These are phyloP conservation scores for Conus canariensis DNA, from an alignment of 2,888 invertebrate species.

Conservation along the genomic window DNA sequence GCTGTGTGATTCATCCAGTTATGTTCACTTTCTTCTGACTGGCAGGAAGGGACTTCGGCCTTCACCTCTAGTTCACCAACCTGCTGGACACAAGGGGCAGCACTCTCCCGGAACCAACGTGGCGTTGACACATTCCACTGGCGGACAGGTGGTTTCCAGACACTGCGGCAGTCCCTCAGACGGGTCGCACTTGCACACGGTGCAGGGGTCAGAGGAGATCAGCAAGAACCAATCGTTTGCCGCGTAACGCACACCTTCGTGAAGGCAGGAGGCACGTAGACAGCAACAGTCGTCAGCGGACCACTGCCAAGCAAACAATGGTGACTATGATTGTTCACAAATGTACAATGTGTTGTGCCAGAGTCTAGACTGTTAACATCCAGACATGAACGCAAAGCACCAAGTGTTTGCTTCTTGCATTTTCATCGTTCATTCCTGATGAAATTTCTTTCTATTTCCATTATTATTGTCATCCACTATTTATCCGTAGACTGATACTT, in stretches of 20 bases:
- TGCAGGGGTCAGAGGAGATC: slow-evolving; percentile 41
- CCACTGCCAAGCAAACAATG: slow-evolving; percentile 21
- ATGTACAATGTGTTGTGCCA: not conserved
- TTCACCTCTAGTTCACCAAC: not conserved
- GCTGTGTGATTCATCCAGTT: too few species aligned
- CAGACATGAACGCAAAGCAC: too few species aligned
- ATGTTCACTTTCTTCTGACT: too few species aligned
- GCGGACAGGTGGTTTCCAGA: slow-evolving; percentile 22
- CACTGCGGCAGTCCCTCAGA: slow-evolving; percentile 38
- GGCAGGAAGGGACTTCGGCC: too few species aligned
- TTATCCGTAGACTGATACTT: too few species aligned
- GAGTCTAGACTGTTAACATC: not conserved
- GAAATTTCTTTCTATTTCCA: too few species aligned
- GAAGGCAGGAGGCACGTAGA: slow-evolving; percentile 13
- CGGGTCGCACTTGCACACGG: slow-evolving; percentile 39
- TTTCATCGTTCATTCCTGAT: too few species aligned
- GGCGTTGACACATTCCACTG: slow-evolving; percentile 16
- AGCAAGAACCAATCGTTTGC: slow-evolving; percentile 39
- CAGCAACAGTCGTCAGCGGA: slow-evolving; percentile 41
- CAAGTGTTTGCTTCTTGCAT: too few species aligned
- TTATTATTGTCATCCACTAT: too few species aligned
- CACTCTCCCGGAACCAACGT: slow-evolving; percentile 21
- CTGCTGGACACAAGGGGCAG: slow-evolving; percentile 30
- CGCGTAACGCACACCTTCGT: slow-evolving; percentile 34
- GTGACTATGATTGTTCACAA: not conserved